A percentile compares a stretch with the other conserved stretches of the same genome.
Conservation (phyloP, 2,113 vertebrate genomes). For the Mormyrus lacerda region DNA sequence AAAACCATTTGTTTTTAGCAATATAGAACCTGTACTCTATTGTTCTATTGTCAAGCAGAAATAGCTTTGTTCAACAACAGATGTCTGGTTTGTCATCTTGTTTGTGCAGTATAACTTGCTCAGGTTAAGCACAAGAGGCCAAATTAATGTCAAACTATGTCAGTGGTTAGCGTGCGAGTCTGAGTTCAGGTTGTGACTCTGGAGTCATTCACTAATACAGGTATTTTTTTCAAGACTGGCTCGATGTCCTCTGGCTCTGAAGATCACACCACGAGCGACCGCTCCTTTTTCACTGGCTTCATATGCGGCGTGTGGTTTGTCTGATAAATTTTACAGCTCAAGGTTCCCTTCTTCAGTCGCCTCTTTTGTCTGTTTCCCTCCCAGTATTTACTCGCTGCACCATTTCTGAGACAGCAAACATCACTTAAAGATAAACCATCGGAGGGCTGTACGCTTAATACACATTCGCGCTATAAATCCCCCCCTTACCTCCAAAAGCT, state of each 20-base stretch:
- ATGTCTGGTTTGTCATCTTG: background rate
- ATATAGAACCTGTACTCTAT: background rate
- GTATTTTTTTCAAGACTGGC: background rate
- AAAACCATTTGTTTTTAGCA: background rate
- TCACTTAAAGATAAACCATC: constrained; percentile 10
- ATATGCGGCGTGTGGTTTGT: background rate
- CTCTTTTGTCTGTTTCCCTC: background rate
- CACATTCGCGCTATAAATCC: background rate
- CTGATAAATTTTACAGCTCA: constrained; percentile 16
- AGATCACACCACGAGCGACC: background rate
- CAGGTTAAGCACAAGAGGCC: background rate
- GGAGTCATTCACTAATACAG: background rate
- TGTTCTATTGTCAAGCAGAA: background rate
- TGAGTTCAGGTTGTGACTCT: background rate
- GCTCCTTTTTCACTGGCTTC: background rate
- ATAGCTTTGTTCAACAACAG: background rate
- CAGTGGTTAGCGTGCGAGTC: background rate
- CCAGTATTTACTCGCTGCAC: background rate
- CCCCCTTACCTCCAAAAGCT: background rate
- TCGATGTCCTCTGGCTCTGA: background rate
- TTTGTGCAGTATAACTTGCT: background rate
- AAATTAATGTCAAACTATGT: background rate
- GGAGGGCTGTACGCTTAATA: background rate
- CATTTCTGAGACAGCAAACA: background rate
- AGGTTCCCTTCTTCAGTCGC: background rate